A percentile compares a stretch with the other conserved stretches of the same genome.
Evolutionary conservation across 2,797 vertebrate species (phyloP).

Genomic region (Echeneis naucrates): DNA sequence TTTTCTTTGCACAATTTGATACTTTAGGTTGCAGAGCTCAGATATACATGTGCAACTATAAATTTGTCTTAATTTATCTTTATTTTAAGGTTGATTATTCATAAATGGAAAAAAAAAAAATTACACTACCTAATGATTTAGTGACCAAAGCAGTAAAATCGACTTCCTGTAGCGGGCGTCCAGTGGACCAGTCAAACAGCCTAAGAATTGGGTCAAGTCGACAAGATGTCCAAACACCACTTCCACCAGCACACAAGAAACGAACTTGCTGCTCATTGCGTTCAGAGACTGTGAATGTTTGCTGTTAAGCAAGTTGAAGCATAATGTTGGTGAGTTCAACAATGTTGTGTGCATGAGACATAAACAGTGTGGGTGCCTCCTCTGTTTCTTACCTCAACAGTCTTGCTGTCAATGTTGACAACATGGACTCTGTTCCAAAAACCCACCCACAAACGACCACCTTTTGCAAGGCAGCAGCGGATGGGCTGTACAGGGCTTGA

Average conservation of each 20-base stretch:
- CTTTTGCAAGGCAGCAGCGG: conserved; percentile 85
- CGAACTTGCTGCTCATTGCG: conserved; percentile 87
- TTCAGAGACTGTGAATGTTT: conserved; percentile 82
- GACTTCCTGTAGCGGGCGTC: conserved; percentile 84
- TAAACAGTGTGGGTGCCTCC: not conserved
- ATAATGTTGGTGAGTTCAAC: conserved; percentile 2
- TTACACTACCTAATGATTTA: conserved; percentile 79
- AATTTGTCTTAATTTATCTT: too few relatives aligned
- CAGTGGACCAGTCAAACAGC: conserved; percentile 85
- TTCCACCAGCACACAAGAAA: conserved; percentile 84
- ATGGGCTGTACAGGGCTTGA: conserved; percentile 84
- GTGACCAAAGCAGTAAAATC: conserved; percentile 80
- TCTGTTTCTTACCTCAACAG: conserved; percentile 78
- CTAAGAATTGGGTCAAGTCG: conserved; percentile 83
- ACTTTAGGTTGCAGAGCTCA: not conserved
- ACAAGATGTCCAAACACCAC: conserved; percentile 85
- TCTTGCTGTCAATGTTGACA: conserved; percentile 75
- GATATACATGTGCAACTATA: too few relatives aligned
- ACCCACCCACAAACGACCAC: conserved; percentile 82
- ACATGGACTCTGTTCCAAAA: conserved; percentile 87
- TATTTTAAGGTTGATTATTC: not conserved
- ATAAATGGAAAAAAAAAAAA: not conserved
- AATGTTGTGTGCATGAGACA: not conserved
- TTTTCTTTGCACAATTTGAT: not conserved
- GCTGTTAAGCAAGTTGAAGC: conserved; percentile 67